phyloP scores from a whole-genome alignment of 2,797 vertebrate species.

The Euthynnus affinis region DNA sequence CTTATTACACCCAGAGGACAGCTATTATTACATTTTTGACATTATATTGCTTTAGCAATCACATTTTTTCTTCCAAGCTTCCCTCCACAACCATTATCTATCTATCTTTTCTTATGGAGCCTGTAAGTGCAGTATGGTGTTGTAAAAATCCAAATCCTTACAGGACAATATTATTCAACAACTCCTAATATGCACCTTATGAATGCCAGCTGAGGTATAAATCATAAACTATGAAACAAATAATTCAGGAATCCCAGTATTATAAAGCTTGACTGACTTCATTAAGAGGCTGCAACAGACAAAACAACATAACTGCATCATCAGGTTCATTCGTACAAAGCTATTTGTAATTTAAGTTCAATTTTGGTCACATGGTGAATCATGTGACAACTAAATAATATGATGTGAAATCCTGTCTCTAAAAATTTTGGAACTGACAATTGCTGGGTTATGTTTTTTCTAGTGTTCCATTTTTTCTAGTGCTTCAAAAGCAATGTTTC shows the following conservation, averaged over 20 bases:
- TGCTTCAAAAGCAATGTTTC: too few relatives aligned
- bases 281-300: conserved; percentile 5
- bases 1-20: conserved; percentile 48
- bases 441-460: not conserved
- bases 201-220: conserved; percentile 10
- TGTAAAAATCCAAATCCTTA: conserved; percentile 4
- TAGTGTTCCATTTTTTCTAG: not conserved
- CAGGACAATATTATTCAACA: conserved; percentile 12
- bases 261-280: not conserved
- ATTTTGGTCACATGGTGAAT: not conserved
- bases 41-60: conserved; percentile 39
- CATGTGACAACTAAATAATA: not conserved
- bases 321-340: not conserved
- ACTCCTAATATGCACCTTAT: conserved; percentile 11
- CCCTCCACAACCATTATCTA: conserved; percentile 17
- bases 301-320: not conserved
- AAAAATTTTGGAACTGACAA: not conserved
- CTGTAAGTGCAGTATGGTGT: conserved; percentile 14
- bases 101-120: conserved; percentile 10
- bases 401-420: not conserved
- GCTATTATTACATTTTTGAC: conserved; percentile 37
- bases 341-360: not conserved
- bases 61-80: conserved; percentile 2
- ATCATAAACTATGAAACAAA: not conserved
- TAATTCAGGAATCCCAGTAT: not conserved